Evolutionary conservation across 2,113 vertebrate species (phyloP), one percentile per base, ranked within the genome.

Genomic region (Centrocercus urophasianus): DNA sequence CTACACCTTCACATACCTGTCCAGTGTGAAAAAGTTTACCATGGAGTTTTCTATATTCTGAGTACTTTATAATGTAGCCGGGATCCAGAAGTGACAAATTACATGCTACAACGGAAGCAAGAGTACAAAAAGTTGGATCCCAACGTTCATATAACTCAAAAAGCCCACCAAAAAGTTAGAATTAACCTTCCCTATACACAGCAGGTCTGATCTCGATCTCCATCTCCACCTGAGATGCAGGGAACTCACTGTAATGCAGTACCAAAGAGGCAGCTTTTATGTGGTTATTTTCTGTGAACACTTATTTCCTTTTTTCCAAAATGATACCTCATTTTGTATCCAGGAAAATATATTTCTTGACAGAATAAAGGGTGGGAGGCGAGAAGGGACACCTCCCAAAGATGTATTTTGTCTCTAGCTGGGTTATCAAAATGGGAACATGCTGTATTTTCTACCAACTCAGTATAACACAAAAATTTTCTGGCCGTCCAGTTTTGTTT

Each of bases 271-370:
- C 2, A 71, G 52, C 30, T 92, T 61, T 91, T 25, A 76, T 72
- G 87, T 87, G 14, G 52, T 54, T 72, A 20, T 73, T 59, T 77
- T 67, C 72, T 67, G 12, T 64, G 48, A 86, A 77, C 56, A 54
- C 38, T 32, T 27, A 22, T 16, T 45, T 24, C 72, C 50, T 57
- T 77, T 83, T 90, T 47, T 86, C 86, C 88, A 47, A 93, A 94
- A 83, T 0, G 16, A 47, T 93, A 71, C 89, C 63, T 93, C 70
- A 27, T 43, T 89, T 63, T 61, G 71, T 74, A 96, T 30, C 77
- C 91, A 95, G 67, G 74, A 85, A 82, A 93, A 73, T 91, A 82
- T 82, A 93, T 93, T 40, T 83, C 92, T 88, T 16, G 57, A 76
- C 43, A n/a, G 67, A 43, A 81, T 63, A 32, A 82, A 61, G 64